phyloP scores from a whole-genome alignment of 1,140 invertebrate species.

The Megathymus violae region DNA sequence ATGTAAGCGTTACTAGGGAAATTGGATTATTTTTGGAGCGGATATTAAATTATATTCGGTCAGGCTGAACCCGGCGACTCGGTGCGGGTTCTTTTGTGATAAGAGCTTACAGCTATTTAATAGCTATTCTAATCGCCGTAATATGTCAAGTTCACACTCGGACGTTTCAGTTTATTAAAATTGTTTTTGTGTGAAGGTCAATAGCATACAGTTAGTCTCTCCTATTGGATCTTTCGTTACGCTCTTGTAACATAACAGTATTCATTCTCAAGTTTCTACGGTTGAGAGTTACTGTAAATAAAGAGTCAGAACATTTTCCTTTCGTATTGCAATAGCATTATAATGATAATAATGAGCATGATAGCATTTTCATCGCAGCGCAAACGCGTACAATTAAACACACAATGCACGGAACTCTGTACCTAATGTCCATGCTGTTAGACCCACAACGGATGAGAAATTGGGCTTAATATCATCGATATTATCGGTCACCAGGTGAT shows the following conservation, averaged over 20 bases:
- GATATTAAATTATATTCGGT: constrained; percentile 80
- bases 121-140: constrained; percentile 26
- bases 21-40: constrained; percentile 72
- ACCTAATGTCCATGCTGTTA: too few species aligned
- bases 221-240: not conserved
- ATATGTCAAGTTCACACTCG: constrained; percentile 30
- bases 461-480: constrained; percentile 3
- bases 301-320: not conserved
- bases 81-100: constrained; percentile 73
- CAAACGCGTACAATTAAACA: too few species aligned
- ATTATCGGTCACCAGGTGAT: constrained; percentile 18
- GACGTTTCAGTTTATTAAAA: constrained; percentile 22
- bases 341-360: constrained; percentile 29
- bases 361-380: constrained; percentile 23
- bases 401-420: too few species aligned
- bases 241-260: not conserved
- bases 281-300: too few species aligned
- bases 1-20: constrained; percentile 56
- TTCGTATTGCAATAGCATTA: constrained; percentile 26
- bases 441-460: not conserved
- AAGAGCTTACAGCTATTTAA: constrained; percentile 24
- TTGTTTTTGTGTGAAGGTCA: constrained; percentile 1
- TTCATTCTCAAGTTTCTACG: too few species aligned
- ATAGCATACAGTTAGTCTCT: constrained; percentile 2
- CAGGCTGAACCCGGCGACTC: constrained; percentile 42